Percentiles rank a stretch among this genome's conserved stretches.
phyloP scores from a whole-genome alignment of 2,113 vertebrate species.

The Ciconia maguari region DNA sequence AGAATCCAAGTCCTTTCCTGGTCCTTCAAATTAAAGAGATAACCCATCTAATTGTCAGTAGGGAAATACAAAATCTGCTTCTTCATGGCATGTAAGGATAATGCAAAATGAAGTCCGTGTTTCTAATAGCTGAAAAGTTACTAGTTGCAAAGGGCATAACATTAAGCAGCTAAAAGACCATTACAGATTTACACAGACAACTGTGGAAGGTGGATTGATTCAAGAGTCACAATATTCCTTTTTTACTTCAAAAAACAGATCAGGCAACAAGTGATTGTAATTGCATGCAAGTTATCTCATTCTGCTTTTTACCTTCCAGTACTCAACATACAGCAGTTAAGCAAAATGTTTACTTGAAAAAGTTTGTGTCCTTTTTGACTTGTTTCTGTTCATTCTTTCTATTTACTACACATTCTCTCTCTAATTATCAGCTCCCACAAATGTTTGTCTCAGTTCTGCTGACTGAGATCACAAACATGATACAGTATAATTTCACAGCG shows the following conservation, averaged over 20 bases:
- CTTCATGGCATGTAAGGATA: background rate
- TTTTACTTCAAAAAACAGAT: background rate
- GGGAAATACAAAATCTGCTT: background rate
- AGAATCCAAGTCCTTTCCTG: background rate
- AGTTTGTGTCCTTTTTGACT: background rate
- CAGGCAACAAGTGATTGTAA: background rate
- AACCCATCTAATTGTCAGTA: fast-evolving
- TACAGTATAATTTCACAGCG: background rate
- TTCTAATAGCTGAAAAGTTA: background rate
- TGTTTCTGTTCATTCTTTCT: background rate
- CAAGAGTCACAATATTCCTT: background rate
- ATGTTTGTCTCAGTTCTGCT: constrained; percentile 11
- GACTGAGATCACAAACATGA: constrained; percentile 15
- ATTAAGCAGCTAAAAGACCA: background rate
- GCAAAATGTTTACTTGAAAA: background rate
- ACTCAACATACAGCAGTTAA: background rate
- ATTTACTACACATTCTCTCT: background rate
- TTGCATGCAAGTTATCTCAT: background rate
- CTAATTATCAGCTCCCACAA: constrained; percentile 13
- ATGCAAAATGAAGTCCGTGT: background rate
- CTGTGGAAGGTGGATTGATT: background rate
- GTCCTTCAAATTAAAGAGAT: background rate
- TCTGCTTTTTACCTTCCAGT: background rate
- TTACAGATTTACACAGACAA: background rate
- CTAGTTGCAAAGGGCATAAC: fast-evolving